Evolutionary conservation across 2,888 invertebrate genomes (phyloP), one percentile per base, ranked within the genome.

Genomic region (Notodromas monacha): DNA sequence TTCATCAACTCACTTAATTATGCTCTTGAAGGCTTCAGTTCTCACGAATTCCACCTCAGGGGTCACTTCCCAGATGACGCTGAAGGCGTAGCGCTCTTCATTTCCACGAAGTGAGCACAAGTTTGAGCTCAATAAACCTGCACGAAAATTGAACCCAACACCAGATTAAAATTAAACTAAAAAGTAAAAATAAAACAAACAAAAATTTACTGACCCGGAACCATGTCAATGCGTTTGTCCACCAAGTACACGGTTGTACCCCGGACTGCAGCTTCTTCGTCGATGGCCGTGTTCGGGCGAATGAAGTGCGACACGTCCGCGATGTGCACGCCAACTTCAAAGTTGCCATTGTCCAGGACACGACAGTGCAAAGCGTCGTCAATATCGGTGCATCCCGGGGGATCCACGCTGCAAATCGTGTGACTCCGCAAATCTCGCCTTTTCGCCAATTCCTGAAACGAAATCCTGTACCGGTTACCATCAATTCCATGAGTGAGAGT

Each of bases 241-340:
- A 84, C 79, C 15, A 96, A 55, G 49, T 96, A 96, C 1, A 92
- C 89, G 0, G 92, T 89, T 1, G 92, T 96, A 4, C 79, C 76
- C 38, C 96, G 57, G n/a, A 63, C 58, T 0, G 77, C 72, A 1
- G 92, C 92, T 48, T 92, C 89, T 38, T 63, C 58, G 43, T 96
- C 92, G 30, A 96, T 46, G 0, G 89, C 74, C 16, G 73, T 84
- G 31, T 73, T 66, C 0, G 89, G 86, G 27, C 79, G 55, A 34
- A 96, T 79, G 43, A 92, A 96, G 53, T 96, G 74, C 2, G 84
- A 77, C 4, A 96, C 96, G 54, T 96, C 96, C 4, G 96, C 96
- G 36, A 96, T 96, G 44, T 96, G 96, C 0, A 96, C 92, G 11
- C 92, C 92, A 29, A 86, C 66, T 54, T 79, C 70, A 29, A 60